phyloP scores from a whole-genome alignment of 2,797 vertebrate species.

The Gymnoscopelus microlampas region DNA sequence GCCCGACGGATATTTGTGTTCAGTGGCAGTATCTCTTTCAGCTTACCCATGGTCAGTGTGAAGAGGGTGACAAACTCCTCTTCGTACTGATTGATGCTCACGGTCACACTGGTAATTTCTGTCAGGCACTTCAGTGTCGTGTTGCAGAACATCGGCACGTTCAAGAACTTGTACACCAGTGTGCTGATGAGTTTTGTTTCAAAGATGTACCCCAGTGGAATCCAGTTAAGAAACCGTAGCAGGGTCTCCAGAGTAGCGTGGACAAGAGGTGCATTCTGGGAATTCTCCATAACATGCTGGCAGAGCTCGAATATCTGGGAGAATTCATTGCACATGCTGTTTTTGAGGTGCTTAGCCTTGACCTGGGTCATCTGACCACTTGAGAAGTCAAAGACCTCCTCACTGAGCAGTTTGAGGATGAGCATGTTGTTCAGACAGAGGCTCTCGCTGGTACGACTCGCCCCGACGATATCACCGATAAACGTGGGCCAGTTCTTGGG shows the following conservation, averaged over 20 bases:
- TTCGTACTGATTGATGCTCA: constrained; percentile 93
- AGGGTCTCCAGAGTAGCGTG: constrained; percentile 97
- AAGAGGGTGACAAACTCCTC: constrained; percentile 97
- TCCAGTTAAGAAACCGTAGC: constrained; percentile 97
- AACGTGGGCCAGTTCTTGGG: constrained; percentile 93
- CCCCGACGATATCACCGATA: constrained; percentile 91
- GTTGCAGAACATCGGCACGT: constrained; percentile 98
- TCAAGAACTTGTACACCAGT: constrained; percentile 98
- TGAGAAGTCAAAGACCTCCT: constrained; percentile 93
- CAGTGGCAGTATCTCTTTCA: constrained; percentile 98
- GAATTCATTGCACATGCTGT: constrained; percentile 99
- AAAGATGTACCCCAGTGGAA: constrained; percentile 98
- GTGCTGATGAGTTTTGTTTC: constrained; percentile 98
- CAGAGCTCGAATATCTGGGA: constrained; percentile 98
- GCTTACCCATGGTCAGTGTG: constrained; percentile 97
- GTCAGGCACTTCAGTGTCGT: constrained; percentile 98
- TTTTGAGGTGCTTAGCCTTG: constrained; percentile 92
- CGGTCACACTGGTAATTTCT: constrained; percentile 93
- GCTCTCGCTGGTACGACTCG: constrained; percentile 90
- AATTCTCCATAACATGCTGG: constrained; percentile 99
- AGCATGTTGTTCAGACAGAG: constrained; percentile 94
- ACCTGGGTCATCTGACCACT: constrained; percentile 93
- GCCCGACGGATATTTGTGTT: constrained; percentile 97
- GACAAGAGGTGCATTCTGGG: constrained; percentile 96
- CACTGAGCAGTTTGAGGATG: constrained; percentile 89